phyloP scores from a whole-genome alignment of 2,113 vertebrate genomes.

The Ciconia maguari region DNA sequence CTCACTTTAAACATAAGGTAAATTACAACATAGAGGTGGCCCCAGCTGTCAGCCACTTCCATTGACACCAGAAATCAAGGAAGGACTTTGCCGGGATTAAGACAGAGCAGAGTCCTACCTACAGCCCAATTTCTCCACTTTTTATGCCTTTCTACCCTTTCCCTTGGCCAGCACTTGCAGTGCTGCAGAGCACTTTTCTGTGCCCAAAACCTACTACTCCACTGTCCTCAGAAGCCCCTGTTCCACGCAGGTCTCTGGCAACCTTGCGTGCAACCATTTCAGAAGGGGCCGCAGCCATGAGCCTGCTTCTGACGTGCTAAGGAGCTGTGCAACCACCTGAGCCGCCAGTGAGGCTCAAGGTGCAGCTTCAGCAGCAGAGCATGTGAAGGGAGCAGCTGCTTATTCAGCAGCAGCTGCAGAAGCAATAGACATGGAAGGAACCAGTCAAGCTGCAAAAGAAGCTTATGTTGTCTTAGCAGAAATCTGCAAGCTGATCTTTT shows the following conservation, averaged over 20 bases:
- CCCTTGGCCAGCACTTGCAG: not conserved
- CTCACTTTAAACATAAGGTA: not conserved
- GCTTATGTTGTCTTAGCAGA: slow-evolving; percentile 45
- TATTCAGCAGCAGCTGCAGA: slow-evolving; percentile 43
- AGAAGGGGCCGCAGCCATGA: not conserved
- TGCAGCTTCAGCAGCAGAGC: slow-evolving; percentile 16
- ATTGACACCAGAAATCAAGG: not conserved
- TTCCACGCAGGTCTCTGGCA: not conserved
- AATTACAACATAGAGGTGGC: not conserved
- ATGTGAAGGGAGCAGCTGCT: slow-evolving; percentile 47
- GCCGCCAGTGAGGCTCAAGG: not conserved
- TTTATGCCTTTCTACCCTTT: not conserved
- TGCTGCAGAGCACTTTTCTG: not conserved
- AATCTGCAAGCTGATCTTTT: slow-evolving; percentile 11
- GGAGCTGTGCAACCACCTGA: not conserved
- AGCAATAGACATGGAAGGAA: not conserved
- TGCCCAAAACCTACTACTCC: not conserved
- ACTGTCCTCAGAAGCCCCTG: not conserved
- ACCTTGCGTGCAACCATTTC: not conserved
- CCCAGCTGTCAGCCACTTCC: not conserved
- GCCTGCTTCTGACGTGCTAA: not conserved
- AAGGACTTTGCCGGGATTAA: not conserved
- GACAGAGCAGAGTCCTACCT: not conserved
- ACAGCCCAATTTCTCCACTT: not conserved
- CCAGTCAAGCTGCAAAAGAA: slow-evolving; percentile 44